These are phyloP conservation scores for Agrilus mali DNA, from an alignment of 2,888 invertebrate species.

Conservation along the genomic window DNA sequence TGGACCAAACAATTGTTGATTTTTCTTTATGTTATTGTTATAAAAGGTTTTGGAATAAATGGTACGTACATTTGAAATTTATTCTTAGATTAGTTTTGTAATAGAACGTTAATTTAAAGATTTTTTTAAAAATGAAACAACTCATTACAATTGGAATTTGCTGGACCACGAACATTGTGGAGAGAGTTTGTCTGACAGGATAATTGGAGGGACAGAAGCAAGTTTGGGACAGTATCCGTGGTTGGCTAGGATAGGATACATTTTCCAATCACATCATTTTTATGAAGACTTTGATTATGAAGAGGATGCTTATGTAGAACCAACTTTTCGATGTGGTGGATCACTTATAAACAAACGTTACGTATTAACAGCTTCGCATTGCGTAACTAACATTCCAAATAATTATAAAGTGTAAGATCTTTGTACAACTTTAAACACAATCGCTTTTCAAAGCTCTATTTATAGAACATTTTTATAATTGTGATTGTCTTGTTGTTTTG, in stretches of 20 bases:
- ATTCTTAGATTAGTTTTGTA: not conserved
- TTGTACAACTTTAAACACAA: not conserved
- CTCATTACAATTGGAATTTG: constrained; percentile 31
- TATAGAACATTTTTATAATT: too few species aligned
- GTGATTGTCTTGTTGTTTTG: too few species aligned
- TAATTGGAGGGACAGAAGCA: constrained; percentile 49
- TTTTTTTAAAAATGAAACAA: constrained; percentile 25
- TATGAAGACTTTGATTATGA: not conserved
- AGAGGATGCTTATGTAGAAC: constrained; percentile 4
- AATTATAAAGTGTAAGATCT: constrained; percentile 11
- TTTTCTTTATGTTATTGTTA: not conserved
- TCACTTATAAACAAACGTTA: constrained; percentile 29
- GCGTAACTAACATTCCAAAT: constrained; percentile 18
- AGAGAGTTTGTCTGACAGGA: constrained; percentile 41
- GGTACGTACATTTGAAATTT: not conserved
- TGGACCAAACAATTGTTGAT: too few species aligned
- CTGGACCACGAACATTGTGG: constrained; percentile 43
- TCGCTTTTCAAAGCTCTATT: too few species aligned
- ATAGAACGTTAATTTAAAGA: not conserved
- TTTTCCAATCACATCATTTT: constrained; percentile 16
- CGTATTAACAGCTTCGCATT: constrained; percentile 35
- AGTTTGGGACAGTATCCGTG: constrained; percentile 50
- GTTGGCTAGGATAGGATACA: constrained; percentile 46
- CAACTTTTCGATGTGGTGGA: constrained; percentile 30
- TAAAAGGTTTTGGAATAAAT: not conserved